A percentile compares a stretch with the other conserved stretches of the same genome.
These are phyloP conservation scores for Paracanthobrama guichenoti DNA, from an alignment of 2,113 vertebrate species.

Conservation along the genomic window DNA sequence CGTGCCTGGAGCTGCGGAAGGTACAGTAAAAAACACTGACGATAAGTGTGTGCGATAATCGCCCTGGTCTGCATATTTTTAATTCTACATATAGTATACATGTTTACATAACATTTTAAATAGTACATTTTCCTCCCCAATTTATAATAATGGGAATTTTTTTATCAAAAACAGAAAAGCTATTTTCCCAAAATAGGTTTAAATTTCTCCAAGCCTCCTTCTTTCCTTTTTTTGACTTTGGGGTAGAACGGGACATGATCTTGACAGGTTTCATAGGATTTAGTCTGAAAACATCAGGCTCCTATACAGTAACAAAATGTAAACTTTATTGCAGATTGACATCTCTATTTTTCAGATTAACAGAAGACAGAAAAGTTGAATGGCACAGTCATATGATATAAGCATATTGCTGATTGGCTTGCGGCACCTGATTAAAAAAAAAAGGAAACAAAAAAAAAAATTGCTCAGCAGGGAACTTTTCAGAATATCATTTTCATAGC, in stretches of 20 bases:
- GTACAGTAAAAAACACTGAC: no score
- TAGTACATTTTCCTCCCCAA: background rate
- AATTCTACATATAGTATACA: no score
- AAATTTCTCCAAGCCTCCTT: background rate
- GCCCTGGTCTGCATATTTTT: no score
- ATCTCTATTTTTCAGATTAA: conserved; percentile 72
- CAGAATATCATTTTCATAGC: conserved; percentile 59
- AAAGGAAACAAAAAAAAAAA: background rate
- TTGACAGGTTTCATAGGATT: no score
- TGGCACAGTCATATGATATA: conserved; percentile 73
- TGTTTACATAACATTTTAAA: no score
- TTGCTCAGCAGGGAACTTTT: conserved; percentile 60
- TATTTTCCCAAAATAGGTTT: no score
- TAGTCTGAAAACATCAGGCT: background rate
- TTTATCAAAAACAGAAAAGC: background rate
- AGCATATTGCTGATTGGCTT: conserved; percentile 64
- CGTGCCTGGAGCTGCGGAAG: no score
- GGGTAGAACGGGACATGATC: no score
- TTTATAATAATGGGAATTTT: background rate
- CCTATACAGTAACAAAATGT: conserved; percentile 75
- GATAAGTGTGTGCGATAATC: no score
- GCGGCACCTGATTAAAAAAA: conserved; percentile 63
- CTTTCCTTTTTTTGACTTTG: background rate
- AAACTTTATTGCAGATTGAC: conserved; percentile 79
- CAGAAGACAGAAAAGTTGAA: conserved; percentile 71